Percentiles rank a stretch among this genome's conserved stretches.
Evolutionary conservation across 2,888 invertebrate genomes (phyloP).

Genomic region (Apodemia zela): DNA sequence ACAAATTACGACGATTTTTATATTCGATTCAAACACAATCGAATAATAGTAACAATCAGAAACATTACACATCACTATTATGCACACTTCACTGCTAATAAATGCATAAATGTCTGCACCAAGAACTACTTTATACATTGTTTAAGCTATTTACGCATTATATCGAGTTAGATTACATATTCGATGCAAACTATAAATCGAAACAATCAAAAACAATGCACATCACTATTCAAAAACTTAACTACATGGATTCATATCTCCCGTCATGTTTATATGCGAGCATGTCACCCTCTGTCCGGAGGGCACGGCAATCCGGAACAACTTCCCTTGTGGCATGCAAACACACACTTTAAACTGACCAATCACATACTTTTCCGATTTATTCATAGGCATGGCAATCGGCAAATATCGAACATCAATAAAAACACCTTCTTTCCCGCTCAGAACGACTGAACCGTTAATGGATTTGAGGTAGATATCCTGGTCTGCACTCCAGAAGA

Average conservation of each 20-base stretch:
- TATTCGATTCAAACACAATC: no score
- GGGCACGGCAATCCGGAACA: conserved; percentile 88
- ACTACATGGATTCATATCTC: conserved; percentile 83
- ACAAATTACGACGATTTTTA: no score
- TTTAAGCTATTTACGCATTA: neutral
- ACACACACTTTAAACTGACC: conserved; percentile 93
- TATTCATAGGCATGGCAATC: conserved; percentile 73
- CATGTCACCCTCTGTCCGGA: conserved; percentile 81
- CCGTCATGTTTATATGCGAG: conserved; percentile 81
- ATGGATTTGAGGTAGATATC: conserved; percentile 88
- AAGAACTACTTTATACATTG: no score
- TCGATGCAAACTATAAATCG: neutral
- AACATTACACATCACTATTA: no score
- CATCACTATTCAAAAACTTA: conserved; percentile 45
- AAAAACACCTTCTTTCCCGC: conserved; percentile 85
- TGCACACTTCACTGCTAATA: no score
- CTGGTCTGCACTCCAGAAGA: conserved; percentile 88
- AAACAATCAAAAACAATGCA: neutral
- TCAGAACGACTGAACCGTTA: conserved; percentile 87
- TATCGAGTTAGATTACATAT: neutral
- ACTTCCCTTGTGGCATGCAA: conserved; percentile 92
- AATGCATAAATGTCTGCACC: no score
- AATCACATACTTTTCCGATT: conserved; percentile 45
- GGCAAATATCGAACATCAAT: conserved; percentile 87
- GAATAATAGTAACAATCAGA: no score